Evolutionary conservation across 2,113 vertebrate species (phyloP).

Genomic region (Forbesichthys papilliferus): DNA sequence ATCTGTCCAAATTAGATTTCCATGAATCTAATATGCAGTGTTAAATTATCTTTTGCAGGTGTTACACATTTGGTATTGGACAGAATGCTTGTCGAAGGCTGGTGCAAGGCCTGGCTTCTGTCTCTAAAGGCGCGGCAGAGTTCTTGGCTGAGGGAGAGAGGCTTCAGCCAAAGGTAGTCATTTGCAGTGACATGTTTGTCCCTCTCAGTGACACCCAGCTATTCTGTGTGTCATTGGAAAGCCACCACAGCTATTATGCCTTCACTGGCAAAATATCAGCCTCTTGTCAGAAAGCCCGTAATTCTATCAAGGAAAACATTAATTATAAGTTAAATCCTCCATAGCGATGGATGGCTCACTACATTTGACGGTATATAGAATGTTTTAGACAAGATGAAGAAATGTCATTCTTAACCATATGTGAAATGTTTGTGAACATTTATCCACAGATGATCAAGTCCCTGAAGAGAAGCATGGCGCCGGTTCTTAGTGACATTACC

Average conservation of each 20-base stretch:
- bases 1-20: no score
- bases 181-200: conserved; percentile 50
- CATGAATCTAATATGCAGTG: background rate
- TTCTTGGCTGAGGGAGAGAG: conserved; percentile 87
- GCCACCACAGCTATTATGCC: conserved; percentile 41
- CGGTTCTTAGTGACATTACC: conserved; percentile 87
- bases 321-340: conserved; percentile 3
- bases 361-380: conserved; percentile 1
- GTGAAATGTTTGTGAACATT: background rate
- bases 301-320: conserved; percentile 32
- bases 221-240: conserved; percentile 40
- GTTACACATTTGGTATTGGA: conserved; percentile 91
- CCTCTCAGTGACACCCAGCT: conserved; percentile 35
- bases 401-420: background rate
- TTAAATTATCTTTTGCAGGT: conserved; percentile 75
- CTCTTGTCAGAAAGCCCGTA: conserved; percentile 47
- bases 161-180: conserved; percentile 88
- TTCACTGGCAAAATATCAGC: conserved; percentile 4
- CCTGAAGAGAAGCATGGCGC: conserved; percentile 90
- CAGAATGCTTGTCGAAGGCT: conserved; percentile 85
- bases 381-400: conserved; percentile 8
- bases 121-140: conserved; percentile 87
- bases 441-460: conserved; percentile 87
- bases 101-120: conserved; percentile 81
- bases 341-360: background rate